Evolutionary conservation across 2,888 invertebrate species (phyloP).

Genomic region (Clepsis dumicolana): DNA sequence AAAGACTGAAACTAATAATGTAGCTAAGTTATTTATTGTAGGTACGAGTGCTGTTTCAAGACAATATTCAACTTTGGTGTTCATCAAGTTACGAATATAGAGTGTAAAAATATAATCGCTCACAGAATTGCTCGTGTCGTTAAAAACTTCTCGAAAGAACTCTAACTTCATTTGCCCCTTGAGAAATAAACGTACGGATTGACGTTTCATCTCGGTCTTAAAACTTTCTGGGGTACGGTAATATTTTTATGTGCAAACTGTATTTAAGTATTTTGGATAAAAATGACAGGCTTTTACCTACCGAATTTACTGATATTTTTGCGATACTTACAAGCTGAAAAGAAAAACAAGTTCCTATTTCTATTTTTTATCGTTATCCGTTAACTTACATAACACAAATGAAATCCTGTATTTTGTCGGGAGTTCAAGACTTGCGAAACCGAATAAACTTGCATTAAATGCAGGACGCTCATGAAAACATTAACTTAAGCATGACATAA

Average conservation of each 20-base stretch:
- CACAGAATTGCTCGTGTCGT: conserved; percentile 33
- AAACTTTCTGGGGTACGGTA: conserved; percentile 30
- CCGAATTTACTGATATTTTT: too few species aligned
- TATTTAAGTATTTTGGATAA: neutral
- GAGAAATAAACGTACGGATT: conserved; percentile 41
- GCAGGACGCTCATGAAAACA: neutral
- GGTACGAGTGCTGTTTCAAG: neutral
- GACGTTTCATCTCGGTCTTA: conserved; percentile 33
- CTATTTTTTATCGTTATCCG: too few species aligned
- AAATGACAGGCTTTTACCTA: neutral
- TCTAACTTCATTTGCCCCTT: conserved; percentile 39
- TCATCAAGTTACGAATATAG: conserved; percentile 15
- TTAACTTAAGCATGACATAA: neutral
- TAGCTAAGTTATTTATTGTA: neutral
- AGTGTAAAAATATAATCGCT: conserved; percentile 23
- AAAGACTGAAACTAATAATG: too few species aligned
- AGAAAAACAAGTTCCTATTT: too few species aligned
- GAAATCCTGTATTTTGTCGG: neutral
- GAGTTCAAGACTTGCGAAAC: neutral
- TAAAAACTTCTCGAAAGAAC: conserved; percentile 36
- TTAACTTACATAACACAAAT: too few species aligned
- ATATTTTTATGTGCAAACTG: conserved; percentile 22
- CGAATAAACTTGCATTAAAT: neutral
- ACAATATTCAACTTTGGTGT: neutral
- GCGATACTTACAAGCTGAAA: too few species aligned